Conservation (phyloP, 2,113 vertebrate genomes). For the Egretta garzetta region DNA sequence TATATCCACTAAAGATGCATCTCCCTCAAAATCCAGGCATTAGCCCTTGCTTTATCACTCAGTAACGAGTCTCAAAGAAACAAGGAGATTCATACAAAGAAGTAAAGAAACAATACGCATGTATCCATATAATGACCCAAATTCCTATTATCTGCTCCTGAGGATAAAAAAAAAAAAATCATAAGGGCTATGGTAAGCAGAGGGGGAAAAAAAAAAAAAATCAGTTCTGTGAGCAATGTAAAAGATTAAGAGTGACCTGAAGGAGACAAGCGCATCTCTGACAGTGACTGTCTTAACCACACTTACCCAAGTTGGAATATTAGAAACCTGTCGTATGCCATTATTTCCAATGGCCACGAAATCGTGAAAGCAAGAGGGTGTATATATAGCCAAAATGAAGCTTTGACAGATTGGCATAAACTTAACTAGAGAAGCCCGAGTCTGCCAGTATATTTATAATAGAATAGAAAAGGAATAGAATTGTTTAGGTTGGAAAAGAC, state of each 20-base stretch:
- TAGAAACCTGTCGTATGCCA: background rate
- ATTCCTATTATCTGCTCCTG: background rate
- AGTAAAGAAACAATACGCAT: background rate
- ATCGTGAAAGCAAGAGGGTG: accelerated
- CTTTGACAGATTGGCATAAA: background rate
- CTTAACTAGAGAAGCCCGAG: background rate
- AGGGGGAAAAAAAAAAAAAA: background rate
- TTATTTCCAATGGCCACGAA: background rate
- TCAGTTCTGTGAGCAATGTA: background rate
- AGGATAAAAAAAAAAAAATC: background rate
- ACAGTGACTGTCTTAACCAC: background rate
- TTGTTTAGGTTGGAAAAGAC: no score
- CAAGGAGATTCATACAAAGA: background rate
- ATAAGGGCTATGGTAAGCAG: background rate
- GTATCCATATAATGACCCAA: background rate
- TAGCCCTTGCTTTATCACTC: background rate
- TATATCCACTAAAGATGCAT: background rate
- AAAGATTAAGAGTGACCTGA: background rate
- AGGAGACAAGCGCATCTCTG: background rate
- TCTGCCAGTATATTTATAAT: background rate
- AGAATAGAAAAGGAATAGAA: no score
- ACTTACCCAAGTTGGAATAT: background rate
- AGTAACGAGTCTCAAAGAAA: background rate
- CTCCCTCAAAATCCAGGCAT: background rate
- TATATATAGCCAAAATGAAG: background rate